Conservation (phyloP, 2,888 invertebrate genomes). For the Campoplex nolae region DNA sequence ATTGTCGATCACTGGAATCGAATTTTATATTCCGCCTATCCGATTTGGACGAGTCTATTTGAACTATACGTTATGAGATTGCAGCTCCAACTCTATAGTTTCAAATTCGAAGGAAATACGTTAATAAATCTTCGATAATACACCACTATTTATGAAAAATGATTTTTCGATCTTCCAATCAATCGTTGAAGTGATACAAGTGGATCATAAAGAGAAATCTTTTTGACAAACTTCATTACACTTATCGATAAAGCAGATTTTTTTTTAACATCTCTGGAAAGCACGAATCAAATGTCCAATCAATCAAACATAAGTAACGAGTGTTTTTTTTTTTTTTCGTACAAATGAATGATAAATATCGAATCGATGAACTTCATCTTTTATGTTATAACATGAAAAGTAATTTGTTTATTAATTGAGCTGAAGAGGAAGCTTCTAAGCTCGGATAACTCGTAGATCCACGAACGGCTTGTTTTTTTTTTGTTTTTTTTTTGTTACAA, state of each 20-base stretch:
- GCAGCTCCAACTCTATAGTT: background rate
- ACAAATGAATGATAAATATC: no score
- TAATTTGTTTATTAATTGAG: background rate
- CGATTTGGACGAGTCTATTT: background rate
- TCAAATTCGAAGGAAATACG: background rate
- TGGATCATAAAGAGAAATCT: no score
- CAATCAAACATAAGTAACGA: no score
- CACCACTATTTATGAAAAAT: background rate
- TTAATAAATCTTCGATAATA: background rate
- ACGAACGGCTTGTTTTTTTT: background rate
- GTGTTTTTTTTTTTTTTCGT: no score
- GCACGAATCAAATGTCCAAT: no score
- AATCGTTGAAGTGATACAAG: background rate
- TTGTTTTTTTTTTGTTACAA: background rate
- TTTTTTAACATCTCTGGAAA: background rate
- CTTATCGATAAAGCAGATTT: background rate
- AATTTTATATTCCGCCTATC: background rate
- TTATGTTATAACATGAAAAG: no score
- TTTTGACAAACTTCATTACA: background rate
- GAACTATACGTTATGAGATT: no score
- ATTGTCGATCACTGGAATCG: conserved; percentile 43
- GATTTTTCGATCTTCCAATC: background rate
- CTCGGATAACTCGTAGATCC: background rate
- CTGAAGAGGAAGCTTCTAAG: background rate
- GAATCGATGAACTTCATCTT: background rate